phyloP scores from a whole-genome alignment of 2,888 invertebrate species.

The Perizoma flavofasciatum region DNA sequence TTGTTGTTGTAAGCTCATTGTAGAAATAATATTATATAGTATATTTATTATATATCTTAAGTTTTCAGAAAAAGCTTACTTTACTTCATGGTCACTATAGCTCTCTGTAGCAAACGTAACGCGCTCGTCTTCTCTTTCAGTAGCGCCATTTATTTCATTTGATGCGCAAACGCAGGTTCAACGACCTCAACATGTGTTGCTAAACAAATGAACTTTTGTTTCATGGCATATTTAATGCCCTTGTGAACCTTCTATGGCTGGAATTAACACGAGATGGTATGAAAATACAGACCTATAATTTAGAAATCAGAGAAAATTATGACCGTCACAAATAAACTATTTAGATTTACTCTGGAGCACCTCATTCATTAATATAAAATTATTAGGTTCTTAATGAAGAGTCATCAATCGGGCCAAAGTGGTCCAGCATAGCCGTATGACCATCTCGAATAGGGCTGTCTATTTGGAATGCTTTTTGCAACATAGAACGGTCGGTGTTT shows the following conservation, averaged over 20 bases:
- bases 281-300: background rate
- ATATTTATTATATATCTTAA: no score
- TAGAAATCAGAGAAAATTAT: slow-evolving; percentile 7
- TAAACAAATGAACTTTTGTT: slow-evolving; percentile 36
- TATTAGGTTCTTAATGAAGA: slow-evolving; percentile 41
- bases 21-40: no score
- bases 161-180: slow-evolving; percentile 54
- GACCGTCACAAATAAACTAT: slow-evolving; percentile 6
- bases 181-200: slow-evolving; percentile 50
- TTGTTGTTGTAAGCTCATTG: no score
- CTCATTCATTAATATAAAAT: slow-evolving; percentile 36
- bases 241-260: no score
- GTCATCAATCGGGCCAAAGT: slow-evolving; percentile 56
- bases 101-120: slow-evolving; percentile 22
- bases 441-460: slow-evolving; percentile 30
- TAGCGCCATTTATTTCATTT: slow-evolving; percentile 39
- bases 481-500: no score
- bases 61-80: background rate
- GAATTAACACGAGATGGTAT: no score
- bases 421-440: slow-evolving; percentile 49
- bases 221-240: background rate
- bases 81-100: slow-evolving; percentile 10
- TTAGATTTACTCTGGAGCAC: slow-evolving; percentile 24
- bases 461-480: background rate
- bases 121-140: slow-evolving; percentile 30